These are phyloP conservation scores for Drosophila macrospina DNA, from an alignment of 2,888 invertebrate genomes.

Conservation along the genomic window DNA sequence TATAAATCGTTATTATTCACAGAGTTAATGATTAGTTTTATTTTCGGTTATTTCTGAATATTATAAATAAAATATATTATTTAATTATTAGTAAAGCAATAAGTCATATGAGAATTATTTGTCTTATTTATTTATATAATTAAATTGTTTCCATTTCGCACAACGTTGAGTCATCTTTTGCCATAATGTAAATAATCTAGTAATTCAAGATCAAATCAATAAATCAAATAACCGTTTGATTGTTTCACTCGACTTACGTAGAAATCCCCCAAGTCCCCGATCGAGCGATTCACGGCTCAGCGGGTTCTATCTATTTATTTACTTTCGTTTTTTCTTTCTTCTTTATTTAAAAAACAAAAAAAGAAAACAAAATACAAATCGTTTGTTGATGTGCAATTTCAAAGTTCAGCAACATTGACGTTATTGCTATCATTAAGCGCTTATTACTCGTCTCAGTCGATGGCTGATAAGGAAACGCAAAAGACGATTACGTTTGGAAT, in stretches of 20 bases:
- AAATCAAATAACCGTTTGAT: slow-evolving; percentile 1
- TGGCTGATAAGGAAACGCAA: slow-evolving; percentile 19
- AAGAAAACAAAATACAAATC: neutral
- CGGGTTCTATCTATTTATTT: slow-evolving; percentile 5
- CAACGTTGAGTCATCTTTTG: no score
- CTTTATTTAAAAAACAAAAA: no score
- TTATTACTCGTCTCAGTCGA: neutral
- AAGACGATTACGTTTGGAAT: slow-evolving; percentile 9
- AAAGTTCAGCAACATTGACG: slow-evolving; percentile 27
- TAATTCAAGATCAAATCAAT: slow-evolving; percentile 5
- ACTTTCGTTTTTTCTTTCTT: no score
- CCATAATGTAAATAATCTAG: neutral
- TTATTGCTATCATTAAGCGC: slow-evolving; percentile 19
- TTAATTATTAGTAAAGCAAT: neutral
- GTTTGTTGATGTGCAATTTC: slow-evolving; percentile 9
- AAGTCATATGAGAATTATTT: no score
- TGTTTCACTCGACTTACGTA: neutral
- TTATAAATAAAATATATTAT: no score
- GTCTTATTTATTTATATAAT: no score
- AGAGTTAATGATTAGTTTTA: no score
- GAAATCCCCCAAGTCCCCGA: neutral
- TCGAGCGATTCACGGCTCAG: neutral
- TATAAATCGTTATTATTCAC: no score
- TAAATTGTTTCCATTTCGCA: no score
- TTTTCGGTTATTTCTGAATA: no score